phyloP scores from a whole-genome alignment of 37 sponge, comb jelly and placozoan genomes.

The Oopsacas minuta region DNA sequence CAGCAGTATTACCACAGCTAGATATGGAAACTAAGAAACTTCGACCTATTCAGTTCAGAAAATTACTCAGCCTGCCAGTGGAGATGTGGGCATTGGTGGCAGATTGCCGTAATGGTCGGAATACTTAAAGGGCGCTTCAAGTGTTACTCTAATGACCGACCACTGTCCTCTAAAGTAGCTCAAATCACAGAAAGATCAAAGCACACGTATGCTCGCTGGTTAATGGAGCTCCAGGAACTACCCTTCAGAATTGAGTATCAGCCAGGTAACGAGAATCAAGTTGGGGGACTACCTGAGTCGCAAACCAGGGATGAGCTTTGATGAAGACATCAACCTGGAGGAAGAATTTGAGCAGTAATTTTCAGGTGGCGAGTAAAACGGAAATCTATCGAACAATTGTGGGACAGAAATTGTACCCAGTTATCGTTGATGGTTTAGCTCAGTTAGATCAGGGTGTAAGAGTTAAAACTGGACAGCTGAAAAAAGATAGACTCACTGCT shows the following conservation, averaged over 20 bases:
- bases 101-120: background rate
- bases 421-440: background rate
- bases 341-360: background rate
- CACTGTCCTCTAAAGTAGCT: background rate
- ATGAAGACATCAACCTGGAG: background rate
- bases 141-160: background rate
- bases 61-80: too few species aligned
- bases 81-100: background rate
- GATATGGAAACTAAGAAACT: background rate
- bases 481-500: background rate
- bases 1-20: background rate
- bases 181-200: background rate
- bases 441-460: background rate
- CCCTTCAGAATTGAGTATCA: background rate
- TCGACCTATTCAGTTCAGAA: background rate
- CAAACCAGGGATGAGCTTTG: background rate
- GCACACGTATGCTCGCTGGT: background rate
- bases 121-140: background rate
- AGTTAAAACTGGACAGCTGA: background rate
- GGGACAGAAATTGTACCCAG: background rate
- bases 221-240: conserved; percentile 5
- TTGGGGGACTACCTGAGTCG: background rate
- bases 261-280: background rate
- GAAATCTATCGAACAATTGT: background rate
- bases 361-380: background rate